phyloP scores from a whole-genome alignment of 2,113 vertebrate species.

The Etia nguti region DNA sequence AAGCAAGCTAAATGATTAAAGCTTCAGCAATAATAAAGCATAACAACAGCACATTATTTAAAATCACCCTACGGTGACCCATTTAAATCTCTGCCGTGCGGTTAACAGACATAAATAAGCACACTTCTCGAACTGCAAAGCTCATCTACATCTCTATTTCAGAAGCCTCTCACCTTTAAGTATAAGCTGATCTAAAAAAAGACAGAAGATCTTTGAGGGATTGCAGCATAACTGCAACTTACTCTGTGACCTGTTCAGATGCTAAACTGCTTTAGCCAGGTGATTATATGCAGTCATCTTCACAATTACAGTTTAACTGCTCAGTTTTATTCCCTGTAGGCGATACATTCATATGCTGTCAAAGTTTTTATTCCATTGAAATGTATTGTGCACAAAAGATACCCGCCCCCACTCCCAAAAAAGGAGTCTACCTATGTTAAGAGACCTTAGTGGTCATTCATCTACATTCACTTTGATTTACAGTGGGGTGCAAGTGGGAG shows the following conservation, averaged over 20 bases:
- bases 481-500: constrained; percentile 12
- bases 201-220: constrained; percentile 41
- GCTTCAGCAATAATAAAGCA: background rate
- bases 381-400: background rate
- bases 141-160: background rate
- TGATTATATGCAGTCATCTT: background rate
- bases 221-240: background rate
- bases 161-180: constrained; percentile 3
- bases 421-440: constrained; percentile 21
- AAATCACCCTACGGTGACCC: background rate
- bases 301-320: background rate
- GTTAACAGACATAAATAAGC: background rate
- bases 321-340: constrained; percentile 8
- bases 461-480: constrained; percentile 28
- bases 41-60: background rate
- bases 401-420: background rate
- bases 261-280: background rate
- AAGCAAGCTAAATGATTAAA: background rate
- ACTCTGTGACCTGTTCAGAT: background rate
- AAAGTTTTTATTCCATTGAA: background rate
- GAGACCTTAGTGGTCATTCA: constrained; percentile 49
- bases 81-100: background rate
- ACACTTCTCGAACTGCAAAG: background rate
- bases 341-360: constrained; percentile 53
- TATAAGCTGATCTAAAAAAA: constrained; percentile 38